These are phyloP conservation scores for Horisme vitalbata DNA, from an alignment of 2,888 invertebrate species.

Conservation along the genomic window DNA sequence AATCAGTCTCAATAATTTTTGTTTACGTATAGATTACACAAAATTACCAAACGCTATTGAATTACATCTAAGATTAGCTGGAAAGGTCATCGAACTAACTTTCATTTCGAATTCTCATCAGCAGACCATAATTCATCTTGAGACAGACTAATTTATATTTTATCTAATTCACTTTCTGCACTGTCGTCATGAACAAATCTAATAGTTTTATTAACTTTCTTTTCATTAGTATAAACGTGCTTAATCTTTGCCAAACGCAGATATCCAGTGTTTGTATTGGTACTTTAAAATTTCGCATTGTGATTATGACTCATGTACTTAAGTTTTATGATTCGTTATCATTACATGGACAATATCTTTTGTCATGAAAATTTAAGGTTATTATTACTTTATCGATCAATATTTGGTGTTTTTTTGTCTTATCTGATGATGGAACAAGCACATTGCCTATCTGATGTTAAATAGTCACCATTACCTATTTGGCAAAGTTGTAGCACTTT, in stretches of 20 bases:
- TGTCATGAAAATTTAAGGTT: no score
- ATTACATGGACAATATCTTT: no score
- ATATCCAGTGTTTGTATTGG: neutral
- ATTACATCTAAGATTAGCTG: slow-evolving; percentile 15
- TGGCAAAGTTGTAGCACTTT: no score
- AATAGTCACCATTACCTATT: no score
- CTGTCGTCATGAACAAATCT: slow-evolving; percentile 17
- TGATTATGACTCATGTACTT: no score
- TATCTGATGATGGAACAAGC: no score
- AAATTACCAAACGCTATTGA: slow-evolving; percentile 14
- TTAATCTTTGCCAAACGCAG: slow-evolving; percentile 4
- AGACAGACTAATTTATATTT: slow-evolving; percentile 32
- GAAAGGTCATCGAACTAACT: slow-evolving; percentile 32
- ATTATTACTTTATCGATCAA: no score
- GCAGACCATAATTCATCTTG: slow-evolving; percentile 29
- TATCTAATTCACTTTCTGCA: slow-evolving; percentile 30
- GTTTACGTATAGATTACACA: slow-evolving; percentile 20
- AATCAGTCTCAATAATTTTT: slow-evolving; percentile 24
- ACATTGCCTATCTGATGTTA: no score
- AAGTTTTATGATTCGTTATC: no score
- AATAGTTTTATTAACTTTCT: slow-evolving; percentile 23
- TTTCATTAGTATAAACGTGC: slow-evolving; percentile 13
- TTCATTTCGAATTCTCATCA: slow-evolving; percentile 34
- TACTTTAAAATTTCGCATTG: neutral
- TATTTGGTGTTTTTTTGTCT: no score